Evolutionary conservation across 1,140 invertebrate species (phyloP), one percentile per base, ranked within the genome.

Genomic region (Drosophila nigromelanica): DNA sequence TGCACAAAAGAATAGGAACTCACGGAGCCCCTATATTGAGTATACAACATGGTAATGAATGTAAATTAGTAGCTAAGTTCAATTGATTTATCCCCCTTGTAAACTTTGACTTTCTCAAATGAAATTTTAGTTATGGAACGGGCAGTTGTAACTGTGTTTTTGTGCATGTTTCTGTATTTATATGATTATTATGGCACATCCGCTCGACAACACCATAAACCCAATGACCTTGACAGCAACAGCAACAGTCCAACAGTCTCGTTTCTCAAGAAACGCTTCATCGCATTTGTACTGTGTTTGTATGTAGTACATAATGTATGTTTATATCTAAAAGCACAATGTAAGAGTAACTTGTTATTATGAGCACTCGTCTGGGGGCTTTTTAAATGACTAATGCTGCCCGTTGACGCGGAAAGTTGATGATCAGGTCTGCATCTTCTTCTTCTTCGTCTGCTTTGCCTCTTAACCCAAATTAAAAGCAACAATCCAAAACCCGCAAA

Each of bases 1-100:
- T 99, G 92, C 33, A 98, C 98, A 94, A 99, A 99, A 11, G 97
- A 98, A 92, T 97, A 98, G 1, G 82, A 80, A 63, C 89, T 83
- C 51, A 92, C 89, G 14, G 85, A 85, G 15, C 76, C 76, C 48
- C 91, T 92, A 55, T 43, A 74, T 14, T 27, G 14, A 56, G 14
- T 2, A 59, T 8, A 73, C 8, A 45, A 3, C 61, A 30, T 4
- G 39, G 1, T 18, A 24, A 51, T 42, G 12, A 39, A 40, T n/a
- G 39, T 4, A 42, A 14, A 45, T 18, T 18, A 18, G 18, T 27
- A 27, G 27, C 27, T 27, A 27, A 5, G 5, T 27, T 27, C 27
- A 27, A 27, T 27, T 5, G 27, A 27, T 27, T 27, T 27, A 27
- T 27, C 4, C 5, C 27, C 27, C 33, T 4, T 8, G 7, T 35